Conservation (phyloP, 2,888 invertebrate species). For the Penaeus monodon region DNA sequence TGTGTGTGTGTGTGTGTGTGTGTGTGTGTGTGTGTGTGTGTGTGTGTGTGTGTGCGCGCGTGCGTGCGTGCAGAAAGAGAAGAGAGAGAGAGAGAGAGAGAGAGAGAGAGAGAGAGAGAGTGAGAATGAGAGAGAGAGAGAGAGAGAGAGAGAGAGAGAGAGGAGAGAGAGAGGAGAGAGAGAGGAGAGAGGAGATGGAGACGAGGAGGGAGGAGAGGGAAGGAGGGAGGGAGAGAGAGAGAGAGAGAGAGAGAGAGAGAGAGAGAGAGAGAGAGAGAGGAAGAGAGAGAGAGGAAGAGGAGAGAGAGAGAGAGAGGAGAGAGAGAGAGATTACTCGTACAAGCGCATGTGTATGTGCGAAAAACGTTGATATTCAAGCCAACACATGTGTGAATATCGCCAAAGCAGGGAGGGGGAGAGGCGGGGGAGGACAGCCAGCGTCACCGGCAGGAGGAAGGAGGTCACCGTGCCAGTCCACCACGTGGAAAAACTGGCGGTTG, state of each 20-base stretch:
- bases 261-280: conserved; percentile 4
- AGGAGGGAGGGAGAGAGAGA: not conserved
- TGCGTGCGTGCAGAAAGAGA: no score
- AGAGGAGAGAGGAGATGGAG: not conserved
- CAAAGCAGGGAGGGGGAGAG: no score
- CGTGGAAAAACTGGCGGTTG: no score
- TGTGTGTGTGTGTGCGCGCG: no score
- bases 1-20: no score
- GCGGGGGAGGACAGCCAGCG: no score
- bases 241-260: not conserved
- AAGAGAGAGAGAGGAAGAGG: not conserved
- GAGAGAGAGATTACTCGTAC: not conserved
- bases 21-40: no score
- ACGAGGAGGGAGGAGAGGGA: not conserved
- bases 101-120: not conserved
- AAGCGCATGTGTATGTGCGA: no score
- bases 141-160: conserved; percentile 16
- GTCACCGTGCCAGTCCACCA: no score
- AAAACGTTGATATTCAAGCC: no score
- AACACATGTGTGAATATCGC: no score
- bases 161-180: not conserved
- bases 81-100: not conserved
- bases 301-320: not conserved
- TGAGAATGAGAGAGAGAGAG: not conserved
- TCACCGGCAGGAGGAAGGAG: no score